phyloP scores from a whole-genome alignment of 2,888 invertebrate genomes.

The Hirtodrosophila cameraria region DNA sequence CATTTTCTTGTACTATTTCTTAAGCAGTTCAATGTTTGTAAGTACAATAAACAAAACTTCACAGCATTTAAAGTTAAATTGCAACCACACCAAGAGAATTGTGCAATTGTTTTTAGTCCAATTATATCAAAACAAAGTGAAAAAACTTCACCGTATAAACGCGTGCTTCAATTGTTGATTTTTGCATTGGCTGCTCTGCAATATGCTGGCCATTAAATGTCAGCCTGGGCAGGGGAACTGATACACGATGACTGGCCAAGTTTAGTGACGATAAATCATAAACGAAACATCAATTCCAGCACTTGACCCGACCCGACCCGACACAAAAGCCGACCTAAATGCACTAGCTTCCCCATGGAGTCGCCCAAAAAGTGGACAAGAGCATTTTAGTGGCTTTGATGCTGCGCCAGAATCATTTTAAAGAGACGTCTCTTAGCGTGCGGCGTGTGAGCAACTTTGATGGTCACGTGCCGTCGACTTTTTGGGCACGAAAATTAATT shows the following conservation, averaged over 20 bases:
- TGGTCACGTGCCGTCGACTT: constrained; percentile 60
- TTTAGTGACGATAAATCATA: constrained; percentile 83
- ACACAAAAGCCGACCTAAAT: constrained; percentile 81
- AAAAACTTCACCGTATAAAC: too few relatives aligned
- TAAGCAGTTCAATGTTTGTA: too few relatives aligned
- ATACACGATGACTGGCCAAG: constrained; percentile 66
- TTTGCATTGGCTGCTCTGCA: constrained; percentile 74
- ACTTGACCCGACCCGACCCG: constrained; percentile 83
- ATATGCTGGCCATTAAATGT: constrained; percentile 76
- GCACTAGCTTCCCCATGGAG: not conserved
- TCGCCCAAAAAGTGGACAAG: constrained; percentile 5
- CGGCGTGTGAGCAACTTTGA: constrained; percentile 16
- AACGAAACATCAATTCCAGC: constrained; percentile 84
- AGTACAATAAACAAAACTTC: too few relatives aligned
- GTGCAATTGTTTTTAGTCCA: too few relatives aligned
- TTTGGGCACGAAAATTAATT: constrained; percentile 65
- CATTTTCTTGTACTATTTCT: too few relatives aligned
- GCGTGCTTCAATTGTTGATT: constrained; percentile 58
- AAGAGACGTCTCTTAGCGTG: constrained; percentile 12
- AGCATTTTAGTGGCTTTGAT: constrained; percentile 9
- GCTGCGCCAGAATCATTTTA: constrained; percentile 12
- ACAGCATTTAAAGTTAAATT: too few relatives aligned
- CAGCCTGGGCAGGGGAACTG: constrained; percentile 22
- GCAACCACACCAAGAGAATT: too few relatives aligned
- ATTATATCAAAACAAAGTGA: too few relatives aligned